Evolutionary conservation across 2,113 vertebrate genomes (phyloP), one percentile per base, ranked within the genome.

Genomic region (Pungitius pungitius): DNA sequence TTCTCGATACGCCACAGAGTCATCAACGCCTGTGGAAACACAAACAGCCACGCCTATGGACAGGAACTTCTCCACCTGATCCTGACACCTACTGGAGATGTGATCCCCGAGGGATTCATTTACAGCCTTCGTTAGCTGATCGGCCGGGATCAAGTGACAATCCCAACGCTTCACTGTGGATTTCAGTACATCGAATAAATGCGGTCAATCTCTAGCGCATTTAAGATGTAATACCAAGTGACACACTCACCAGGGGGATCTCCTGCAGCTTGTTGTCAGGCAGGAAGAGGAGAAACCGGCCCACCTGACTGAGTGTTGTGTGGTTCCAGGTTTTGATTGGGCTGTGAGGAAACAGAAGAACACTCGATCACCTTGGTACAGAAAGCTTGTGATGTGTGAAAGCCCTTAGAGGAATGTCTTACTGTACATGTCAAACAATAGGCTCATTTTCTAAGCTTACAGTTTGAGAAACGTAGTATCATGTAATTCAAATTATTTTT

Each of bases 241-340:
- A 20, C 37, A 2, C 75, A 78, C 89, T 73, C 88, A 95, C 95
- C 57, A 4, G 35, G 18, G 93, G 78, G 61, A 95, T 88, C 49
- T 88, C 66, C 73, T 92, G 83, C 59, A 95, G 80, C 3, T 20
- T 82, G 17, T 78, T 45, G 2, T 42, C 39, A 6, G 93, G 85
- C 37, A 95, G 88, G 80, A 94, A 95, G 82, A 94, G 92, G 47
- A 95, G 63, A 52, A 95, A 92, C 1, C 94, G 82, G 72, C 85
- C 93, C 64, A 95, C 85, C 77, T 93, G 93, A 67, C 87, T 89
- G 56, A 95, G 73, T 1, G 84, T 92, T 12, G 73, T 73, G 47
- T 87, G 66, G 30, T 85, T 93, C 95, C 95, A 95, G 56, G 56
- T 88, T 57, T 78, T 65, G 0, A 89, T 85, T 14, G 87, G 75